phyloP scores from a whole-genome alignment of 2,888 invertebrate species.

The Coenonympha glycerion region DNA sequence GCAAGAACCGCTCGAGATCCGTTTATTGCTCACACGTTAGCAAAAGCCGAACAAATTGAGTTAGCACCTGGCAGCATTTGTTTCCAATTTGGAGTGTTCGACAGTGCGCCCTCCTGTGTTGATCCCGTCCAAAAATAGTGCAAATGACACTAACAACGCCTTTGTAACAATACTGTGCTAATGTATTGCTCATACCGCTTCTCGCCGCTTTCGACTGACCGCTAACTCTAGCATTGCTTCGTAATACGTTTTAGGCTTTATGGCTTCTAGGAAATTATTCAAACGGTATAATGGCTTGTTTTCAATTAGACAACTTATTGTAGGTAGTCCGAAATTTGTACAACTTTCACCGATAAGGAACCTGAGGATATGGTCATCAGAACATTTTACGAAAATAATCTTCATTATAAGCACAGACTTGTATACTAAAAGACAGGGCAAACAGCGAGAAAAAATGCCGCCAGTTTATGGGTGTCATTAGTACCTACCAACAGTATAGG shows the following conservation, averaged over 20 bases:
- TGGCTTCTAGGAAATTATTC: conserved; percentile 2
- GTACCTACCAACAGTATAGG: too few species aligned
- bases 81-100: conserved; percentile 68
- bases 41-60: conserved; percentile 73
- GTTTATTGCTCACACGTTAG: conserved; percentile 69
- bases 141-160: conserved; percentile 73
- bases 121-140: conserved; percentile 73
- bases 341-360: too few species aligned
- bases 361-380: too few species aligned
- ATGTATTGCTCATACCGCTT: conserved; percentile 54
- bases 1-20: conserved; percentile 42
- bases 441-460: too few species aligned
- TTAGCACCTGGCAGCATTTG: conserved; percentile 68
- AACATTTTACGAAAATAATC: too few species aligned
- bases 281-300: background rate
- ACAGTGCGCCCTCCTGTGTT: conserved; percentile 67
- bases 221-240: background rate
- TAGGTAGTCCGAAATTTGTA: background rate
- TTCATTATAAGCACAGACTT: too few species aligned
- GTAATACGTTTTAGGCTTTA: conserved; percentile 10
- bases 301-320: background rate
- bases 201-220: conserved; percentile 45
- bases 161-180: conserved; percentile 59
- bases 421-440: too few species aligned
- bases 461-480: too few species aligned